These are phyloP conservation scores for Drosophila subpulchrella DNA, from an alignment of 1,140 invertebrate species.

Conservation along the genomic window DNA sequence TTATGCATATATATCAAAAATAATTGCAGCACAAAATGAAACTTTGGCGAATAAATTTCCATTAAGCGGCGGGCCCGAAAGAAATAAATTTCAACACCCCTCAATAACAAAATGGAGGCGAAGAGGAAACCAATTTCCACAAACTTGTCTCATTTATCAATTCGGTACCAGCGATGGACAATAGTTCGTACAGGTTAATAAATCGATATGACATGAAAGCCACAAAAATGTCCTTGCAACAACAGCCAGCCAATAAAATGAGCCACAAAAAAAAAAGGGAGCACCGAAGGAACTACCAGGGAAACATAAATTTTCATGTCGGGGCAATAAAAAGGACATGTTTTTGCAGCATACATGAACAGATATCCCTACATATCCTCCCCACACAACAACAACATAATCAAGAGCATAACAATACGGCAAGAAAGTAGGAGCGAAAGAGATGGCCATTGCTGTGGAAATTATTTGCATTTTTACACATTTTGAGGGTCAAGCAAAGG, in stretches of 20 bases:
- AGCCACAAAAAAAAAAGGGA: constrained; percentile 45
- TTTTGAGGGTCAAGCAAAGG: constrained; percentile 79
- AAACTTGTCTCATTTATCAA: constrained; percentile 78
- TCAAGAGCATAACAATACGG: constrained; percentile 80
- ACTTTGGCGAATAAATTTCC: constrained; percentile 75
- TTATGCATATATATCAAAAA: constrained; percentile 61
- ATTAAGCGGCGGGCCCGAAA: constrained; percentile 65
- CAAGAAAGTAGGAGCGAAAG: constrained; percentile 18
- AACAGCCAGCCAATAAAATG: constrained; percentile 73
- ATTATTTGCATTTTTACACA: constrained; percentile 83
- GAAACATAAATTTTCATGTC: constrained; percentile 81
- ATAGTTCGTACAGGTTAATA: constrained; percentile 83
- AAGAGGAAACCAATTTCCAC: constrained; percentile 69
- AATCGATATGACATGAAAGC: constrained; percentile 78
- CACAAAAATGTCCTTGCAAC: constrained; percentile 41
- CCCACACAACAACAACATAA: constrained; percentile 67
- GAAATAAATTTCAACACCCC: constrained; percentile 77
- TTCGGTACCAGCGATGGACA: constrained; percentile 51
- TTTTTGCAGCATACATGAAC: constrained; percentile 60
- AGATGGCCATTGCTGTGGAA: constrained; percentile 45
- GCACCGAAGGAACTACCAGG: constrained; percentile 42
- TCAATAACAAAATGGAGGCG: constrained; percentile 43
- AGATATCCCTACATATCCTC: constrained; percentile 32
- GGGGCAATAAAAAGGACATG: constrained; percentile 81
- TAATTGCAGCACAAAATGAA: constrained; percentile 61